A percentile compares a stretch with the other conserved stretches of the same genome.
Conservation (phyloP, 2,797 vertebrate species). For the Crossoptilon crossoptilon region DNA sequence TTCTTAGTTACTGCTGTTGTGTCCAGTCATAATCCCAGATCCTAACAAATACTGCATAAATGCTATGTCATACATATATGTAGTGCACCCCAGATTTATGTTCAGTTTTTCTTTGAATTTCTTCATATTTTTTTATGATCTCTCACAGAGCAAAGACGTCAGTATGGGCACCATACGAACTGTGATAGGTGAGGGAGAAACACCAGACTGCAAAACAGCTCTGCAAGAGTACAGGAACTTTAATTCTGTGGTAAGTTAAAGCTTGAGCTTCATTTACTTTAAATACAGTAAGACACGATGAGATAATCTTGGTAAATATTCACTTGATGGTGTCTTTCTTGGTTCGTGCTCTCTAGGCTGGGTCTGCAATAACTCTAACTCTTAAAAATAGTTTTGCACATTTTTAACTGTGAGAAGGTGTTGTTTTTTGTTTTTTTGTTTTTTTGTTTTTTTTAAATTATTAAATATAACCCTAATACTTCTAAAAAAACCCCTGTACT, state of each 20-base stretch:
- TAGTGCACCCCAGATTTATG: neutral
- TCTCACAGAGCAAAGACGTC: conserved; percentile 83
- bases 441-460: too few relatives aligned
- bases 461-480: neutral
- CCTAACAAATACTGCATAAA: neutral
- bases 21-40: neutral
- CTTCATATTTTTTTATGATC: neutral
- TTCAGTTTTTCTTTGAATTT: neutral
- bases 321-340: neutral
- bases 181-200: conserved; percentile 62
- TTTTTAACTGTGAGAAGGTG: neutral
- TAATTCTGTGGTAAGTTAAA: conserved; percentile 82
- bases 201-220: conserved; percentile 84
- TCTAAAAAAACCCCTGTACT: neutral
- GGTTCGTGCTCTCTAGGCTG: neutral
- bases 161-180: conserved; percentile 66
- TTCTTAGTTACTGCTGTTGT: neutral
- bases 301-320: neutral
- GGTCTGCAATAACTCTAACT: neutral
- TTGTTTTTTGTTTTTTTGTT: neutral
- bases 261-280: neutral
- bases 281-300: neutral
- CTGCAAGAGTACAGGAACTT: conserved; percentile 85
- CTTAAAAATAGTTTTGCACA: neutral
- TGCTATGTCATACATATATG: neutral